Evolutionary conservation across 2,888 invertebrate genomes (phyloP), one percentile per base, ranked within the genome.

Genomic region (Lasioglossum leucozonium): DNA sequence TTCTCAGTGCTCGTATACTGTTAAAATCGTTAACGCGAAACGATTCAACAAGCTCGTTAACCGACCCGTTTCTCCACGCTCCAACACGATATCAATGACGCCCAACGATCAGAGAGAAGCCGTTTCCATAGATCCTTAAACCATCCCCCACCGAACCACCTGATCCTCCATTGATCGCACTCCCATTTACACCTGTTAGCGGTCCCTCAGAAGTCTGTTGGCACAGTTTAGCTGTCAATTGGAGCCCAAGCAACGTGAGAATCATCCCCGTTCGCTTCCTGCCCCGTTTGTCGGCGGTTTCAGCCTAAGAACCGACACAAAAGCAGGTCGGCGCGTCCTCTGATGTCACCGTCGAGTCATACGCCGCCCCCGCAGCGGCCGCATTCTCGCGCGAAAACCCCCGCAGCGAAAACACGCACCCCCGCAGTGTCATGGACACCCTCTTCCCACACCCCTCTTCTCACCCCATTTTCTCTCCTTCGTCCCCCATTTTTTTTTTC

Each of bases 141-240:
- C n/a, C 69, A n/a, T 40, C 62, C 18, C 65, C 37, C 37, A 42
- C 22, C 42, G 13, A 42, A n/a, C n/a, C 51, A 51, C 51, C 51
- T 51, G 71, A 47, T 11, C 40, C 8, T n/a, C 62, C 34, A 11
- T 11, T 77, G 40, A n/a, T 37, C 67, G 69, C 84, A 80, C 80
- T 79, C 77, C 81, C 47, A 77, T 72, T n/a, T 47, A 71, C 87
- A 88, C 88, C 85, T 87, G 87, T 73, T 40, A 55, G 72, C 79
- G 67, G 76, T 16, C 8, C 58, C 47, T 79, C 72, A 44, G 65
- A 84, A 71, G 79, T 82, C 75, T 79, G 80, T 86, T 87, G 84
- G 85, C 79, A 78, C 79, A 87, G 87, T 83, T 90, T 84, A 83
- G 67, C 79, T 78, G 67, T 77, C 79, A 77, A 85, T 82, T 83